Evolutionary conservation across 2,113 vertebrate species (phyloP), one percentile per base, ranked within the genome.

Genomic region (Anguilla rostrata): DNA sequence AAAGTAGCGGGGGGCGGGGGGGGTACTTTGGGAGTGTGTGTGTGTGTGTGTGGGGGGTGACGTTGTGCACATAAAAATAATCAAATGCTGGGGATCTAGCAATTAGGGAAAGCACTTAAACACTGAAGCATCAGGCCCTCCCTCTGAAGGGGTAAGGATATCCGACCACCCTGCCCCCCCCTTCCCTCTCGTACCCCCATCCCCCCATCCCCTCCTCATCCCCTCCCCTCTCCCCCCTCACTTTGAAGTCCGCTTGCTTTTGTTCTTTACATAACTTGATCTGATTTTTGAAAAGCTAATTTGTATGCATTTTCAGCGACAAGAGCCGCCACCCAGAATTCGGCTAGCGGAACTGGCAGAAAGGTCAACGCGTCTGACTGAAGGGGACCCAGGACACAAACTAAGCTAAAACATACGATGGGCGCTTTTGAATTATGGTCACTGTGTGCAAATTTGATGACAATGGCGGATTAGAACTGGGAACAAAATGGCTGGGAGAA

Each of bases 261-360:
- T 97, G 96, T 97, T 95, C 96, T 96, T 95, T 94, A 97, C 95
- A 97, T 96, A 96, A 95, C 94, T 95, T 93, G 91, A 96, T 92
- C 94, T 93, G 92, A 95, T 97, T 95, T 97, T 94, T 91, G 60
- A 93, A 93, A 93, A 91, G 86, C 94, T 96, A 91, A 96, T 97
- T 97, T 96, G 95, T 97, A 97, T 97, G 95, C 96, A 94, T 92
- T 92, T 89, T 89, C 92, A 87, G 87, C 83, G 90, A 93, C 91
- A 88, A 66, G 90, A 88, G 82, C 90, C 86, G 92, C 96, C 96
- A 97, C 96, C 96, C 97, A 97, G 94, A 96, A 97, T 96, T 93
- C 94, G 93, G 93, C 66, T 83, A 88, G 90, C 34, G 53, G 89
- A 88, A 91, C 89, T 87, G 86, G 93, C 93, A 93, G 95, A 90